Percentiles rank a stretch among this genome's conserved stretches.
Evolutionary conservation across 2,797 vertebrate genomes (phyloP).

Genomic region (Enteromius unitaeniatus): DNA sequence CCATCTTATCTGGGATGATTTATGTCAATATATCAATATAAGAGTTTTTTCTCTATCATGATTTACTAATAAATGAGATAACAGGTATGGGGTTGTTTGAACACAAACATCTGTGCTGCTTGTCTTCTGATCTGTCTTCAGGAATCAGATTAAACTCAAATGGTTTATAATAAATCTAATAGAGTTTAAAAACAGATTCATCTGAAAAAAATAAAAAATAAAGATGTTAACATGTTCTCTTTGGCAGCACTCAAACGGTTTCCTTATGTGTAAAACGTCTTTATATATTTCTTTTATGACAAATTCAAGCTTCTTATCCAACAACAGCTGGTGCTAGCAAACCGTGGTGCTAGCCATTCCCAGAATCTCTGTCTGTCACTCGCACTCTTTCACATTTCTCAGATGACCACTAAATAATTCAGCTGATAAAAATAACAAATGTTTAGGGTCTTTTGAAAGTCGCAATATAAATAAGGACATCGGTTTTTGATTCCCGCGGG

Average conservation of each 20-base stretch:
- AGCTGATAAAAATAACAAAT: slow-evolving; percentile 59
- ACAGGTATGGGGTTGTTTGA: not conserved
- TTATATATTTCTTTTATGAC: not conserved
- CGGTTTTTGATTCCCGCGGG: slow-evolving; percentile 36
- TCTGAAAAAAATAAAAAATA: not conserved
- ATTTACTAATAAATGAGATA: not conserved
- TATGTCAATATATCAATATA: not conserved
- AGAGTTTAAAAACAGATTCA: not conserved
- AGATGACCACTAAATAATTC: slow-evolving; percentile 59
- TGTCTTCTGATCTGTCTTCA: not conserved
- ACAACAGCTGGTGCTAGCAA: slow-evolving; percentile 19
- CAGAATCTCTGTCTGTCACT: slow-evolving; percentile 16
- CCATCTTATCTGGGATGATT: not conserved
- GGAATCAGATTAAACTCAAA: not conserved
- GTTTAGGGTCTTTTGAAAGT: slow-evolving; percentile 58
- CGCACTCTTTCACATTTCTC: slow-evolving; percentile 42
- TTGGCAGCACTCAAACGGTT: not conserved
- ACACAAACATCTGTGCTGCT: not conserved
- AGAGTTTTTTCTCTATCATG: not conserved
- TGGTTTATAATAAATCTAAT: not conserved
- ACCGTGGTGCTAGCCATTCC: not conserved
- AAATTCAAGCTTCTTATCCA: not conserved
- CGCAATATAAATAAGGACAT: slow-evolving; percentile 59
- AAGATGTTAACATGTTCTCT: not conserved
- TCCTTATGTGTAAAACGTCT: not conserved